Conservation (phyloP, 2,113 vertebrate species). For the Pseudolaguvia tuberculata region DNA sequence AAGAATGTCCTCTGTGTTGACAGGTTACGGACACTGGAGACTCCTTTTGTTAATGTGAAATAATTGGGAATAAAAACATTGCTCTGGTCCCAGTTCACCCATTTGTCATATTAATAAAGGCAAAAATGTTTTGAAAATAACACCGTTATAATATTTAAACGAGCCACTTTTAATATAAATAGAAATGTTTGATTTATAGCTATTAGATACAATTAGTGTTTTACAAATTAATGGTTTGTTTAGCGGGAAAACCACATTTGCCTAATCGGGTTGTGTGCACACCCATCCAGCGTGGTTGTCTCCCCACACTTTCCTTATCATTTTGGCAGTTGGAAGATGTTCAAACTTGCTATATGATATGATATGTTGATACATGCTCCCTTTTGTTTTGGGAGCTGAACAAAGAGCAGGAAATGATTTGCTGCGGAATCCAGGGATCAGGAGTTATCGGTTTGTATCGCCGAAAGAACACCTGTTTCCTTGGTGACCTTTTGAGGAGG, state of each 20-base stretch:
- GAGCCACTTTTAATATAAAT: neutral
- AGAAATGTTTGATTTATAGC: neutral
- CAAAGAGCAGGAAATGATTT: constrained; percentile 24
- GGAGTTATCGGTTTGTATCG: constrained; percentile 16
- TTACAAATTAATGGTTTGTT: neutral
- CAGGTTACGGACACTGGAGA: too few species aligned
- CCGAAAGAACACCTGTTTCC: constrained; percentile 23
- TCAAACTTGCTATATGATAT: neutral
- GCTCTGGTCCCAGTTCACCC: too few species aligned
- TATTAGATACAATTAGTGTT: neutral
- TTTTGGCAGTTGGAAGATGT: neutral
- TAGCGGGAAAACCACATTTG: neutral
- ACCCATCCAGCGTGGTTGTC: neutral
- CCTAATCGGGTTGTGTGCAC: neutral
- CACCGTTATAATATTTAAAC: too few species aligned
- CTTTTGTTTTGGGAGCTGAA: constrained; percentile 18
- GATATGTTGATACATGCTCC: neutral
- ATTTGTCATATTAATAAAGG: too few species aligned
- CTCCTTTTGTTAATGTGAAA: too few species aligned
- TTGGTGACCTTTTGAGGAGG: constrained; percentile 26
- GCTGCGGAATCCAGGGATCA: constrained; percentile 13
- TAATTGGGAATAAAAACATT: too few species aligned
- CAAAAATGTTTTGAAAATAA: too few species aligned
- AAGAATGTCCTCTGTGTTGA: neutral
- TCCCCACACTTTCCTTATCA: neutral